phyloP scores from a whole-genome alignment of 2,888 invertebrate species.

The Calliopum simillimum region DNA sequence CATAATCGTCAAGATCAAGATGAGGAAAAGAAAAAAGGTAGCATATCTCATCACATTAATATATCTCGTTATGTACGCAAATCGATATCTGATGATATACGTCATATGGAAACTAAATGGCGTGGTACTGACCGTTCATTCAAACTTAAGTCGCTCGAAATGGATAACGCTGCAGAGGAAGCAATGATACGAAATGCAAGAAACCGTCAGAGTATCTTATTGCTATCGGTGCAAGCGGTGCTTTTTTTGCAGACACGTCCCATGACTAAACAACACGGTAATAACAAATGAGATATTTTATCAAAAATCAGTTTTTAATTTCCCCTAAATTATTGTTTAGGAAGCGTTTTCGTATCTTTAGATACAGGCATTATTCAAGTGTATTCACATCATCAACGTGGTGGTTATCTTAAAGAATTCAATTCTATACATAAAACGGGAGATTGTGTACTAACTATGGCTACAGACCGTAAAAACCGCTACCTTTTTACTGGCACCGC shows the following conservation, averaged over 20 bases:
- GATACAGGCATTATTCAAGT: conserved; percentile 82
- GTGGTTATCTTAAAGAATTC: conserved; percentile 79
- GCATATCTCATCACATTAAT: conserved; percentile 41
- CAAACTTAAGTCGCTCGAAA: background rate
- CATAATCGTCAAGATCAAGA: conserved; percentile 39
- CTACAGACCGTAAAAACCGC: conserved; percentile 77
- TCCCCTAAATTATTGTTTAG: conserved; percentile 59
- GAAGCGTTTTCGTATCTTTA: conserved; percentile 77
- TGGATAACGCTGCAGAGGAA: conserved; percentile 30
- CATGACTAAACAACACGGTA: conserved; percentile 67
- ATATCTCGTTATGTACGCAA: conserved; percentile 49
- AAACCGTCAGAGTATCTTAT: conserved; percentile 55
- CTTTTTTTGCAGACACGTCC: conserved; percentile 75
- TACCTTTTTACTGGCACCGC: conserved; percentile 80
- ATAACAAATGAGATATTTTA: background rate
- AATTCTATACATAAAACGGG: conserved; percentile 76
- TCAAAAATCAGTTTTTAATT: background rate
- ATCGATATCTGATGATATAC: conserved; percentile 49
- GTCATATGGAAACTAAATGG: conserved; percentile 26
- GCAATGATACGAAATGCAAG: background rate
- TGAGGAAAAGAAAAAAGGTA: conserved; percentile 30
- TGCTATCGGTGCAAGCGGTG: conserved; percentile 75
- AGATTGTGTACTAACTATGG: conserved; percentile 73
- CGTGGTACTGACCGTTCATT: background rate
- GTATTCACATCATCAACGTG: conserved; percentile 84